Evolutionary conservation across 2,888 invertebrate genomes (phyloP).

Genomic region (Teinopalpus imperialis): DNA sequence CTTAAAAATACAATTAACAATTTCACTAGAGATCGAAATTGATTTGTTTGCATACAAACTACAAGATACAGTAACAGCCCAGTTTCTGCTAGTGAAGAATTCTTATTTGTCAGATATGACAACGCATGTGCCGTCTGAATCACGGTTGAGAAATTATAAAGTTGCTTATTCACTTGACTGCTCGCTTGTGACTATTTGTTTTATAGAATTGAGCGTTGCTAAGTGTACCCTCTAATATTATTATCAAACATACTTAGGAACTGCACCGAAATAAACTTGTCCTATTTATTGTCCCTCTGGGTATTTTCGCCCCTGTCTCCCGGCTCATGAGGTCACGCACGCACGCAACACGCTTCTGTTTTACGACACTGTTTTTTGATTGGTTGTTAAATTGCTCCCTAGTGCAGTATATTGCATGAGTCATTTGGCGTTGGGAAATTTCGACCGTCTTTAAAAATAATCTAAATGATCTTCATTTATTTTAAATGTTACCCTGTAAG

Average conservation of each 20-base stretch:
- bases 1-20: no score
- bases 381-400: conserved; percentile 24
- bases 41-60: no score
- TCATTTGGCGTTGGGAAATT: conserved; percentile 38
- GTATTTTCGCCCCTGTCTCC: conserved; percentile 29
- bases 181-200: no score
- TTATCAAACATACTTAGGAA: conserved; percentile 20
- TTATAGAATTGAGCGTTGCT: no score
- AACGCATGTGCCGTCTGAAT: no score
- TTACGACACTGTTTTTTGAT: conserved; percentile 24
- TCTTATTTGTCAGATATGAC: no score
- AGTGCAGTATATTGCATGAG: conserved; percentile 33
- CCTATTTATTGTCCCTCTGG: conserved; percentile 54
- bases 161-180: no score
- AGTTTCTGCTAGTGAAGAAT: no score
- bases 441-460: conserved; percentile 9
- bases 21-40: no score
- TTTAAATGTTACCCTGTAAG: background rate
- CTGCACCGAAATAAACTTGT: conserved; percentile 42
- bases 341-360: conserved; percentile 26
- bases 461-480: conserved; percentile 1
- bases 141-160: no score
- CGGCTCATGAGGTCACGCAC: conserved; percentile 40
- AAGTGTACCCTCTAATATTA: no score
- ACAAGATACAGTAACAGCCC: no score